These are phyloP conservation scores for Poecilobothrus nobilitatus DNA, from an alignment of 2,888 invertebrate species.

Conservation along the genomic window DNA sequence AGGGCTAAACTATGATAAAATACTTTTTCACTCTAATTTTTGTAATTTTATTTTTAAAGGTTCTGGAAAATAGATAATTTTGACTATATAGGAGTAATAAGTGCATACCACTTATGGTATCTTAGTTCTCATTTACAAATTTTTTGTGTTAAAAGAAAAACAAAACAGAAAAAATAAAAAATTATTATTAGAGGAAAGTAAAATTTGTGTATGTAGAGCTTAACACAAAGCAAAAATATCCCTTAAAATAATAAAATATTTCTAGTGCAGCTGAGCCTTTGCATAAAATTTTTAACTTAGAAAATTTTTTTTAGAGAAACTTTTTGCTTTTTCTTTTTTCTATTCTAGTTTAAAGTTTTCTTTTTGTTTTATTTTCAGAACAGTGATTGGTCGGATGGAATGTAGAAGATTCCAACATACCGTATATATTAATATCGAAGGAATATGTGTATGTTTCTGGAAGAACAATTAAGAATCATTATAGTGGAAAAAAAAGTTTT, in stretches of 20 bases:
- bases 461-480: background rate
- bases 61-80: no score
- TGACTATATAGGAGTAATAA: no score
- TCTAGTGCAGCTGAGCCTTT: slow-evolving; percentile 1
- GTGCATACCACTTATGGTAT: no score
- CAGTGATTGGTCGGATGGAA: background rate
- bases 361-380: background rate
- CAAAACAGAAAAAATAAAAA: no score
- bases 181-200: background rate
- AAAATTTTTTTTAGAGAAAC: background rate
- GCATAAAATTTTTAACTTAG: background rate
- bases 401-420: no score
- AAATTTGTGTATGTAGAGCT: background rate
- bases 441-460: no score
- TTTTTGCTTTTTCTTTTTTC: background rate
- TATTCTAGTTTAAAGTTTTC: background rate
- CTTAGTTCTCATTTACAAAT: no score
- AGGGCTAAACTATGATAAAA: no score
- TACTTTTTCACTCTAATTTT: no score
- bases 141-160: no score
- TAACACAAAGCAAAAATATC: background rate
- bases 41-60: no score
- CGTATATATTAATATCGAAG: no score
- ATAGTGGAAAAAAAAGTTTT: background rate
- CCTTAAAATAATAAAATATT: background rate